Evolutionary conservation across 2,888 invertebrate species (phyloP).

Genomic region (Griposia aprilina): DNA sequence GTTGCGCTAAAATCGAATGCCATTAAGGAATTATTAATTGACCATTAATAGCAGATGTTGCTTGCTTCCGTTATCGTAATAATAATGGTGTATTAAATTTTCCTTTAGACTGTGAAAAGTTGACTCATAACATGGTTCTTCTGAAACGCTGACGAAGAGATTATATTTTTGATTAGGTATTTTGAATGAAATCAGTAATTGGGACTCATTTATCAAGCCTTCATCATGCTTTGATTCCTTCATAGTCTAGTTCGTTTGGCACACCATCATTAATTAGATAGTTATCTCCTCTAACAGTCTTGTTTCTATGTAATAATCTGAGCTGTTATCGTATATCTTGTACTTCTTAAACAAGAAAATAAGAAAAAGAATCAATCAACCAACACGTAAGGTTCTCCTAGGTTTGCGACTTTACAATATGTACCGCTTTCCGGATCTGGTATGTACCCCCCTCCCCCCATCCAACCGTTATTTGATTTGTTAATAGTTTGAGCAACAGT

Average conservation of each 20-base stretch:
- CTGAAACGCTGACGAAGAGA: background rate
- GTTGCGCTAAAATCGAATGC: conserved; percentile 49
- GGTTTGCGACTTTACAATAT: background rate
- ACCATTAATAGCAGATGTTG: conserved; percentile 62
- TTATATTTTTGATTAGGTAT: background rate
- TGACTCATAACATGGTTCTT: conserved; percentile 6
- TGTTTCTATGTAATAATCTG: too few relatives aligned
- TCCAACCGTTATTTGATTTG: background rate
- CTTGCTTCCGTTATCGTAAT: conserved; percentile 45
- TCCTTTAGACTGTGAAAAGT: conserved; percentile 22
- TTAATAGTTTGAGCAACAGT: background rate
- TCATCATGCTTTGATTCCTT: background rate
- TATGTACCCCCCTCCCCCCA: background rate
- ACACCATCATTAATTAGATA: background rate
- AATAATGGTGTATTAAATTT: conserved; percentile 55
- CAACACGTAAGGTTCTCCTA: background rate
- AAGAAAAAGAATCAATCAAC: background rate
- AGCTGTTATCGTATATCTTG: background rate
- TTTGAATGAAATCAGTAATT: background rate
- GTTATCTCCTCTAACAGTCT: background rate
- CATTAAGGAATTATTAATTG: conserved; percentile 64
- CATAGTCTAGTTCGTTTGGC: background rate
- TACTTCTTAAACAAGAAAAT: background rate
- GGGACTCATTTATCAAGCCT: too few relatives aligned
- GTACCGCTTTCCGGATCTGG: too few relatives aligned